Evolutionary conservation across 1,140 invertebrate genomes (phyloP), one percentile per base, ranked within the genome.

Genomic region (Neotoxoptera formosana): DNA sequence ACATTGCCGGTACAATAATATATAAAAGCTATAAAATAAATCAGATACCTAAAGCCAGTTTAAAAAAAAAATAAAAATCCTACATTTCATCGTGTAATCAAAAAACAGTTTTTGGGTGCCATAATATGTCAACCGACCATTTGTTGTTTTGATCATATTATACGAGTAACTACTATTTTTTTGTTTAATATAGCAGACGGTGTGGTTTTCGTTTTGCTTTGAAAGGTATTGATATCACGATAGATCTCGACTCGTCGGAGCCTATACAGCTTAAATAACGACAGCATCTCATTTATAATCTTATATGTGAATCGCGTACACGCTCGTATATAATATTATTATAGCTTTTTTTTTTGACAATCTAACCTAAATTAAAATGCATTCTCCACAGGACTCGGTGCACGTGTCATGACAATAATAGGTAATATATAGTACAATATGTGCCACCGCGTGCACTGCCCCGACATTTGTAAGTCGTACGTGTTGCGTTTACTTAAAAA

Each of bases 301-400:
- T 76, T 76, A n/a, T 17, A 76, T 76, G 60, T 76, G 60, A 76
- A 76, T 76, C 60, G 60, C n/a, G 60, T n/a, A 76, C 60, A n/a
- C 6, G 30, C n/a, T 11, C 14, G 4, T 30, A 3, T 67, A n/a
- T 76, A 76, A 67, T 67, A 17, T 67, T 67, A 30, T 30, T 67
- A 67, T 67, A 17, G 60, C 17, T n/a, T 67, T 67, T 67, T 60
- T 67, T 76, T 76, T 76, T 20, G 14, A 76, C 30, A 76, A 76
- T 76, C 14, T n/a, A 76, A 76, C n/a, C n/a, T 76, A 76, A 76
- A 76, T 76, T 76, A 76, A 76, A 76, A 76, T 76, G n/a, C 60
- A 76, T 76, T 76, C 60, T 76, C 60, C 14, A n/a, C n/a, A 14
- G 14, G 60, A 76, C 30, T 76, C 60, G 4, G 60, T n/a, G n/a